A percentile compares a stretch with the other conserved stretches of the same genome.
These are phyloP conservation scores for Oncorhynchus tshawytscha DNA, from an alignment of 2,113 vertebrate genomes.

Conservation along the genomic window DNA sequence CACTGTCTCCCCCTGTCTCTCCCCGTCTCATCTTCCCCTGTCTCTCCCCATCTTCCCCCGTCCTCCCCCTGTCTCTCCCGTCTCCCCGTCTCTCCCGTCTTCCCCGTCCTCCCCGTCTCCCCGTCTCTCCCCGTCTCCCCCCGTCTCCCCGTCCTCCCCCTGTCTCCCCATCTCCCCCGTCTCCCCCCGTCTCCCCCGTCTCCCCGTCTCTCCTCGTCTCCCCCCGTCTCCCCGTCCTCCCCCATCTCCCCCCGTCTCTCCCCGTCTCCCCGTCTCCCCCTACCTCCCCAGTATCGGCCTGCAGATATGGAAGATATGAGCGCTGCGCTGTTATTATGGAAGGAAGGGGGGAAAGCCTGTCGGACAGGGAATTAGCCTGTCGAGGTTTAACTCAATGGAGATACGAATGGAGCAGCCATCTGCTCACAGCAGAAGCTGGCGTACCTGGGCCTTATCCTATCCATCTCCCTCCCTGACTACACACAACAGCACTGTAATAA, in stretches of 20 bases:
- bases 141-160: too few species aligned
- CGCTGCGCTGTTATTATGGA: constrained; percentile 8
- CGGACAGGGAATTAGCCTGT: constrained; percentile 29
- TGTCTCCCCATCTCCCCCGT: too few species aligned
- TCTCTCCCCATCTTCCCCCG: too few species aligned
- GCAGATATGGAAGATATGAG: constrained; percentile 25
- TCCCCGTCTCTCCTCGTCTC: too few species aligned
- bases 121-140: too few species aligned
- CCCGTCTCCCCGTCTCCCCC: too few species aligned
- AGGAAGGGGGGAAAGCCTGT: constrained; percentile 10
- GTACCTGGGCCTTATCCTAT: constrained; percentile 29
- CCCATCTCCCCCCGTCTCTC: background rate
- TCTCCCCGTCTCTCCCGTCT: background rate
- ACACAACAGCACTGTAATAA: constrained; percentile 29
- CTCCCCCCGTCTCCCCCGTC: too few species aligned
- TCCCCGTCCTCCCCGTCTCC: too few species aligned
- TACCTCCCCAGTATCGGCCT: too few species aligned
- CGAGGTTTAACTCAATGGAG: constrained; percentile 20
- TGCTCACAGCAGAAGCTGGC: constrained; percentile 18
- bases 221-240: too few species aligned
- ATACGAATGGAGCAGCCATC: constrained; percentile 34
- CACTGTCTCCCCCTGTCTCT: background rate
- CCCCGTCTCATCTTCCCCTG: too few species aligned
- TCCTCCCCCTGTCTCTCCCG: background rate
- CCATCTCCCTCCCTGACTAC: constrained; percentile 11